Evolutionary conservation across 2,797 vertebrate species (phyloP), one percentile per base, ranked within the genome.

Genomic region (Mormyrus hasselquistii): DNA sequence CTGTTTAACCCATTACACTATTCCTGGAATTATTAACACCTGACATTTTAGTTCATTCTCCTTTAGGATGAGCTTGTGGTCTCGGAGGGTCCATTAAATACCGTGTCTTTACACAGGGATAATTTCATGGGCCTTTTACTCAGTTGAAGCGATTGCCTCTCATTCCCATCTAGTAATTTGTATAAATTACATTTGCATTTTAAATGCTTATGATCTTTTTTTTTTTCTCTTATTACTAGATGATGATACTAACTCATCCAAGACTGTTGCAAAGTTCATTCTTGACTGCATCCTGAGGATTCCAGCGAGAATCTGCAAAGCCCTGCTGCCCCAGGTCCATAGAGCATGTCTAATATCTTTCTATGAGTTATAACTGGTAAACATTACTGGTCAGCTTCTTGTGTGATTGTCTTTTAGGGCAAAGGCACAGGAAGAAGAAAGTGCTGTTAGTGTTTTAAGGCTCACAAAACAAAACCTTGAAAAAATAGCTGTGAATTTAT

Each of bases 271-370:
- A 19, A 92, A 88, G 50, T 97, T 96, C 88, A 92, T 96, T 73
- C 92, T 97, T 69, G 94, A 92, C 1, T 96, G 96, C 91, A 89
- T 96, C 57, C 90, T 90, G 14, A 92, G 93, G 88, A 95, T 96
- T 89, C 96, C 96, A 73, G 90, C 88, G 25, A 94, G 91, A 93
- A 96, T 94, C 47, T 96, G 95, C 89, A 94, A 92, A 91, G 94
- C 94, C 34, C 93, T 97, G 1, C 76, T 96, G 89, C 93, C 95
- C 91, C 95, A 96, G 96, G 96, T 96, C 6, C 53, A 50, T 50
- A 49, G 38, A 87, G n/a, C 22, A 25, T 22, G 3, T 44, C 29
- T 47, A 19, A 44, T 44, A 59, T 16, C 5, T 29, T 53, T 34
- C 29, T 55, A 1, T 29, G 65, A 14, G n/a, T 7, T 82, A 38